Conservation (phyloP, 2,888 invertebrate species). For the Drosophila recens region DNA sequence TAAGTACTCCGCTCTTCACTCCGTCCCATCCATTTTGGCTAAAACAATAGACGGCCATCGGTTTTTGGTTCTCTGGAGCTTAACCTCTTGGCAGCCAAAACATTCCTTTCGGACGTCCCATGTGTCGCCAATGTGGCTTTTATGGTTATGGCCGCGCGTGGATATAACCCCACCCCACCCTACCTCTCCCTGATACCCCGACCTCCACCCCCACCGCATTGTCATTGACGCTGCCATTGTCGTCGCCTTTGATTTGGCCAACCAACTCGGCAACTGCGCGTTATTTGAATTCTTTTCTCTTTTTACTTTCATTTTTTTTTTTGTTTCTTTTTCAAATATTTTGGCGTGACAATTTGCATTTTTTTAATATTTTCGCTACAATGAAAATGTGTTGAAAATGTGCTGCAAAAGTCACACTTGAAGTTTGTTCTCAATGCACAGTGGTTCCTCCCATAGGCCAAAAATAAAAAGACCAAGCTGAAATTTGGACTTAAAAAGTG, state of each 20-base stretch:
- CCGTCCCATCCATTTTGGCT: constrained; percentile 22
- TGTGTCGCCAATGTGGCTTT: constrained; percentile 78
- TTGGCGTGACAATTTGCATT: constrained; percentile 61
- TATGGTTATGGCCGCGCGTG: constrained; percentile 74
- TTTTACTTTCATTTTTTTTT: constrained; percentile 21
- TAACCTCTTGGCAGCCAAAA: constrained; percentile 72
- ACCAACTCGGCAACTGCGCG: constrained; percentile 37
- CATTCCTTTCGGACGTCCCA: constrained; percentile 67
- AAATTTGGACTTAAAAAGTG: no score
- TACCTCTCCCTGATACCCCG: background rate
- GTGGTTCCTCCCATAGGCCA: no score
- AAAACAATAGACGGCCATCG: constrained; percentile 39
- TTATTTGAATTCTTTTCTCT: constrained; percentile 66
- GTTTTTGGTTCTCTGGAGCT: constrained; percentile 64
- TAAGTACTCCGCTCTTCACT: constrained; percentile 31
- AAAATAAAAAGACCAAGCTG: no score
- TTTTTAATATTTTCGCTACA: constrained; percentile 53
- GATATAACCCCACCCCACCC: constrained; percentile 16
- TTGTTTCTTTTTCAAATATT: constrained; percentile 40
- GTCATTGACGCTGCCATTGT: constrained; percentile 32
- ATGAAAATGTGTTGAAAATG: constrained; percentile 51
- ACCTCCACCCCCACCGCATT: constrained; percentile 14
- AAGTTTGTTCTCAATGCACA: constrained; percentile 1
- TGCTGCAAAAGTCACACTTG: constrained; percentile 28
- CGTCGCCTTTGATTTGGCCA: constrained; percentile 69